Base-by-base conservation (phyloP, 2,113 vertebrate genomes). In the Rhinoderma darwinii region DNA sequence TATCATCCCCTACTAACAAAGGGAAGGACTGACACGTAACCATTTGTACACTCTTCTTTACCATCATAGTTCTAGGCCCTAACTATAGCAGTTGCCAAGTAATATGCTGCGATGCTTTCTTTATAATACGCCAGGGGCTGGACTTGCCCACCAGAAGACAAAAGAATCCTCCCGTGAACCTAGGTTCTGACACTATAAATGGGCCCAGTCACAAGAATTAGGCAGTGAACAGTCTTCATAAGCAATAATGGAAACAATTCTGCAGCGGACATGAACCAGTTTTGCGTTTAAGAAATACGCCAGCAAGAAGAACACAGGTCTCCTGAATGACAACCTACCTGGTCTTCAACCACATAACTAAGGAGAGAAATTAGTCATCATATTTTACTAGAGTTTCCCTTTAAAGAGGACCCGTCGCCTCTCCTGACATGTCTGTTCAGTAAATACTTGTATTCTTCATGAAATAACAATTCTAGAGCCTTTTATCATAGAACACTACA, bases 21-120 rank as follows among this genome's bases (percentile, higher is more conserved):
- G 73, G 41, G 14, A 47, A 79, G 22, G 68, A 79, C 44, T 79
- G 59, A 86, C 84, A 86, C 61, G 35, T 56, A 80, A 86, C 32
- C 76, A 80, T 27, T 35, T 84, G 18, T 17, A 5, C 14, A 39
- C 39, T 54, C 41, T 27, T 32, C 15, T 66, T 32, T 18, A 32
- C 27, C 63, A 66, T 15, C 4, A 66, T 8, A n/a, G 56, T 59
- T 7, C 1, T 59, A 37, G 35, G 32, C 27, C 3, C 3, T 27
- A 10, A 15, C n/a, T 32, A 15, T 14, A 66, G 61, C 10, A 6
- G 11, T 30, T 7, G 15, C 17, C 17, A 37, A 22, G 22, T 66
- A 66, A 66, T 37, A 37, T 4, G 66, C 17, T 68, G 4, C 18
- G 20, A 37, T 70, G 32, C 63, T 27, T 7, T n/a, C 3, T 68